Evolutionary conservation across 2,888 invertebrate species (phyloP).

Genomic region (Acholoe squamosa): DNA sequence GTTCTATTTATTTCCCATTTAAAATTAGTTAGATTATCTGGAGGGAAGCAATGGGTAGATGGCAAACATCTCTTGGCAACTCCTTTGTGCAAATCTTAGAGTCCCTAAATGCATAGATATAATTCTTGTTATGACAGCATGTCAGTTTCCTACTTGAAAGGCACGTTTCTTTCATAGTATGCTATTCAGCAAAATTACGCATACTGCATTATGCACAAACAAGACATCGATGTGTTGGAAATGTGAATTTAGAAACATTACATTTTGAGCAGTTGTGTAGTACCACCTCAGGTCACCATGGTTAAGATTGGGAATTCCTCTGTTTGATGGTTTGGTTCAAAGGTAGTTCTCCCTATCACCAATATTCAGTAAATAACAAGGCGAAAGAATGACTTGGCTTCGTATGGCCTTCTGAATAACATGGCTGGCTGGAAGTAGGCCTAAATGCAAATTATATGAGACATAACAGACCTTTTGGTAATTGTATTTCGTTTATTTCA

Average conservation of each 20-base stretch:
- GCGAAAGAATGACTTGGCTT: too few relatives aligned
- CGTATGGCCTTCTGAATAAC: too few relatives aligned
- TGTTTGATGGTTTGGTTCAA: slow-evolving; percentile 39
- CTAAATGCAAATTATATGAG: too few relatives aligned
- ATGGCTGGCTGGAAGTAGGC: too few relatives aligned
- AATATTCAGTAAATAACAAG: too few relatives aligned
- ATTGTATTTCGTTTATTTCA: too few relatives aligned
- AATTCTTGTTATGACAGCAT: slow-evolving; percentile 1
- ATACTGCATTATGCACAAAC: neutral
- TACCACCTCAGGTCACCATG: slow-evolving; percentile 57
- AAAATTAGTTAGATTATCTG: too few relatives aligned
- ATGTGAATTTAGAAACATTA: neutral
- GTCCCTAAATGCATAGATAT: neutral
- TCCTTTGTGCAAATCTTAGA: neutral
- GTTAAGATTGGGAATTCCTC: slow-evolving; percentile 7
- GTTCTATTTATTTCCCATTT: too few relatives aligned
- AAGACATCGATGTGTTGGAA: neutral
- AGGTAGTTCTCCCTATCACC: neutral
- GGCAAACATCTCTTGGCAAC: neutral
- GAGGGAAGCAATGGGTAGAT: too few relatives aligned
- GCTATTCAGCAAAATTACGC: neutral
- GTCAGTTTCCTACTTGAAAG: neutral
- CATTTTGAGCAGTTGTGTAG: slow-evolving; percentile 38
- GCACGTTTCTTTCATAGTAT: neutral
- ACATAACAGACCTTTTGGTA: too few relatives aligned